Evolutionary conservation across 2,888 invertebrate species (phyloP).

Genomic region (Nowickia ferox): DNA sequence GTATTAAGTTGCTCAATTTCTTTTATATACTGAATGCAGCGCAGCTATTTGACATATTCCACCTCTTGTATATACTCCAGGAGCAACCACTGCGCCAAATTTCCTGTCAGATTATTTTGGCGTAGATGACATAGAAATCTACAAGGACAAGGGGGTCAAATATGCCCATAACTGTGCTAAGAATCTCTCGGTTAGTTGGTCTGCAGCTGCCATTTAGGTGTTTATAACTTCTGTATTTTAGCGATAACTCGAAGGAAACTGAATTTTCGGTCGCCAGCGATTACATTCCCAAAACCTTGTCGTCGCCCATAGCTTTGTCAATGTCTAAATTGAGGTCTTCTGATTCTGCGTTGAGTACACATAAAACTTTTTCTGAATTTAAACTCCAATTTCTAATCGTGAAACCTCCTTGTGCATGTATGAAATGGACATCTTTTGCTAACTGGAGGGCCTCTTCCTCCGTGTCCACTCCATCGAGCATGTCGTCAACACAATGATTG

Average conservation of each 20-base stretch:
- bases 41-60: slow-evolving; percentile 43
- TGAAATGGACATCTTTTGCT: no score
- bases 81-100: slow-evolving; percentile 61
- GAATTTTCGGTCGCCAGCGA: slow-evolving; percentile 28
- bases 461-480: no score
- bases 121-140: slow-evolving; percentile 44
- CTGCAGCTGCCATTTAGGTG: slow-evolving; percentile 3
- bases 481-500: no score
- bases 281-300: slow-evolving; percentile 66
- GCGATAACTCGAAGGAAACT: slow-evolving; percentile 17
- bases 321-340: no score
- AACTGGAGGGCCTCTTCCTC: no score
- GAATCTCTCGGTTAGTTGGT: slow-evolving; percentile 62
- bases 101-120: slow-evolving; percentile 62
- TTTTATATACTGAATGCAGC: neutral
- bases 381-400: no score
- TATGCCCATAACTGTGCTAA: slow-evolving; percentile 39
- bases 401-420: no score
- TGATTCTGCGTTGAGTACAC: no score
- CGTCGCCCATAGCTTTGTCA: no score
- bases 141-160: slow-evolving; percentile 30
- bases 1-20: neutral
- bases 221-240: neutral
- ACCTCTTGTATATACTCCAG: slow-evolving; percentile 51
- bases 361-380: no score